Conservation (phyloP, 2,888 invertebrate species). For the Uropetala carovei region DNA sequence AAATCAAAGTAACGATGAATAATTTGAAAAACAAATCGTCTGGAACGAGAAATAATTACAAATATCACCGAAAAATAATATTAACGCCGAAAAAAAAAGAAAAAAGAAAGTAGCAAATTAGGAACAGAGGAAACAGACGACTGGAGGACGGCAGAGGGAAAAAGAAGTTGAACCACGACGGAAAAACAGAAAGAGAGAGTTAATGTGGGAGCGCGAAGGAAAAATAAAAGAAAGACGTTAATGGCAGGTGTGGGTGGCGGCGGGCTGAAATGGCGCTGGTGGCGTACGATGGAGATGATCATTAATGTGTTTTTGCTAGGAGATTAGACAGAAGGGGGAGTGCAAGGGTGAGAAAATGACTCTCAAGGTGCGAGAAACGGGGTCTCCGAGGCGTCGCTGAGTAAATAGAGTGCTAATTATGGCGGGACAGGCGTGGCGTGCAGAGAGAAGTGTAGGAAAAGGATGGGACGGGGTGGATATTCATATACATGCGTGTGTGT, state of each 20-base stretch:
- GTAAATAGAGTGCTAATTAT: constrained; percentile 61
- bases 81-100: too few species aligned
- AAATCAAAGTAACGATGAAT: too few species aligned
- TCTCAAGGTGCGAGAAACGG: not conserved
- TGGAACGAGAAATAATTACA: too few species aligned
- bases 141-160: not conserved
- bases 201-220: not conserved
- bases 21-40: too few species aligned
- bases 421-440: not conserved
- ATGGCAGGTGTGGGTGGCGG: not conserved
- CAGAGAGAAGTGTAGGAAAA: not conserved
- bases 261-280: not conserved
- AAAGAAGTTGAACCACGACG: not conserved
- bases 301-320: not conserved
- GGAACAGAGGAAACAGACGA: not conserved
- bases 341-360: not conserved
- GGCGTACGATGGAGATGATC: not conserved
- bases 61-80: too few species aligned
- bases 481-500: too few species aligned
- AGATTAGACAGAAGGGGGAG: not conserved
- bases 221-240: not conserved
- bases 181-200: not conserved
- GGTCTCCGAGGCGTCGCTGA: constrained; percentile 7
- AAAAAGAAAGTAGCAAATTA: not conserved
- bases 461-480: not conserved